phyloP scores from a whole-genome alignment of 2,113 vertebrate species.

The Megaleporinus macrocephalus region DNA sequence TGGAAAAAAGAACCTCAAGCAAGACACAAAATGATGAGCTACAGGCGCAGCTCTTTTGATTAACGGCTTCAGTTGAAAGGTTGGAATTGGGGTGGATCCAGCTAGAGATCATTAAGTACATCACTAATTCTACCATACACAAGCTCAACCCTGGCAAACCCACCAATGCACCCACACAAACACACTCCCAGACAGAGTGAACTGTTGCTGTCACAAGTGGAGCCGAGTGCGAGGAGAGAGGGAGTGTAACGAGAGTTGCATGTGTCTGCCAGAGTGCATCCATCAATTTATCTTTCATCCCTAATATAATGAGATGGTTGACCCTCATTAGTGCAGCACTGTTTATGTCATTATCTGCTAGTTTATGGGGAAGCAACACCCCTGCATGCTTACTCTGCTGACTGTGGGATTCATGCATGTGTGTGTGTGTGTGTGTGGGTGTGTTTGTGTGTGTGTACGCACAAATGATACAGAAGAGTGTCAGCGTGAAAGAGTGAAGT shows the following conservation, averaged over 20 bases:
- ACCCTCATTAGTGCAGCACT: slow-evolving; percentile 62
- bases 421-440: slow-evolving; percentile 55
- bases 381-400: slow-evolving; percentile 66
- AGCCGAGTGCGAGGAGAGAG: slow-evolving; percentile 16
- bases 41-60: background rate
- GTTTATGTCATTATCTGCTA: slow-evolving; percentile 67
- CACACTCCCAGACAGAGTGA: slow-evolving; percentile 20
- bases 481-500: background rate
- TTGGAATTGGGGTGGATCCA: background rate
- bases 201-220: slow-evolving; percentile 27
- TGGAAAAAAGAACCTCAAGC: background rate
- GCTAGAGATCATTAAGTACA: background rate
- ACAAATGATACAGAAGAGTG: slow-evolving; percentile 24
- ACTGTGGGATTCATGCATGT: slow-evolving; percentile 63
- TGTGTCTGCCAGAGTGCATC: slow-evolving; percentile 45
- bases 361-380: slow-evolving; percentile 67
- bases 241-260: slow-evolving; percentile 2
- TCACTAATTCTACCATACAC: background rate
- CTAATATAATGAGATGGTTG: slow-evolving; percentile 67
- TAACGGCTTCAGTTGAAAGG: background rate
- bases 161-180: slow-evolving; percentile 6
- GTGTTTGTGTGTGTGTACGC: slow-evolving; percentile 53
- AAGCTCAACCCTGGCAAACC: background rate
- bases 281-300: slow-evolving; percentile 53
- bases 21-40: background rate